Percentiles rank a stretch among this genome's conserved stretches.
Evolutionary conservation across 2,797 vertebrate species (phyloP).

Genomic region (Coluber constrictor): DNA sequence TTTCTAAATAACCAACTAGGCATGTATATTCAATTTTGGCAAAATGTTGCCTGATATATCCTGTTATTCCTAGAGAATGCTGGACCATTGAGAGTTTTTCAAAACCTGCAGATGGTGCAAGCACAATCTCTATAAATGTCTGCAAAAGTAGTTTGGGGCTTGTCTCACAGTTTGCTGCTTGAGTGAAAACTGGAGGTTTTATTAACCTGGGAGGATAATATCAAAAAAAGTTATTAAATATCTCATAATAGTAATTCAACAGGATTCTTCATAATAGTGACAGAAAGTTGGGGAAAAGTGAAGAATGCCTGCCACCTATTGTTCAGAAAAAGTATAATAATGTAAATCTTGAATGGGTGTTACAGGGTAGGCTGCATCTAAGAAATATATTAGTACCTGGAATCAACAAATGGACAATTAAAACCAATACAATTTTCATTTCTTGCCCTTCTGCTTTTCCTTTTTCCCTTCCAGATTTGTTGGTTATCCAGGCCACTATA

Average conservation of each 20-base stretch:
- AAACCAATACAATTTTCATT: not conserved
- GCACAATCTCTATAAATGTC: not conserved
- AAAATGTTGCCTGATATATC: not conserved
- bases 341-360: not conserved
- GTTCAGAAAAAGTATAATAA: not conserved
- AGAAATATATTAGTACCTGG: not conserved
- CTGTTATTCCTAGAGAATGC: not conserved
- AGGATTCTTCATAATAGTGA: not conserved
- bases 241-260: not conserved
- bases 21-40: not conserved
- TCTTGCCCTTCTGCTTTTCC: not conserved
- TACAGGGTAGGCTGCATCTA: not conserved
- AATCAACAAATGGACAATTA: not conserved
- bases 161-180: not conserved
- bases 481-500: conserved; percentile 52
- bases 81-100: not conserved
- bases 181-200: no score
- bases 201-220: not conserved
- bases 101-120: not conserved
- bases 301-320: not conserved
- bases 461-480: conserved; percentile 46
- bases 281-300: not conserved
- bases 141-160: not conserved
- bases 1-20: not conserved
- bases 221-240: not conserved